A percentile compares a stretch with the other conserved stretches of the same genome.
phyloP scores from a whole-genome alignment of 2,113 vertebrate genomes.

The Dasypus novemcinctus region DNA sequence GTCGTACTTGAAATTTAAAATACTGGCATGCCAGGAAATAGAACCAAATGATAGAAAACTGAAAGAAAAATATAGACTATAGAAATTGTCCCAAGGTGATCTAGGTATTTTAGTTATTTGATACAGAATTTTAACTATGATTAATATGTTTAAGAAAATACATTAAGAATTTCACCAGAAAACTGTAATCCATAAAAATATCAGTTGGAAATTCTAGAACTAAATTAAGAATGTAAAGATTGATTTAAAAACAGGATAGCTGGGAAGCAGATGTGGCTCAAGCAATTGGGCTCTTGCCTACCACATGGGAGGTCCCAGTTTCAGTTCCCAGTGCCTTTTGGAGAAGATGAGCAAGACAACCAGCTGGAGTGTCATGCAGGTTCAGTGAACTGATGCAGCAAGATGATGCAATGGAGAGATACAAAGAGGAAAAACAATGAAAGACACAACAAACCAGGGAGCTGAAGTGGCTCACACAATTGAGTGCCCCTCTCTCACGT shows the following conservation, averaged over 20 bases:
- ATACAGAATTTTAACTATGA: background rate
- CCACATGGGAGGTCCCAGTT: no score
- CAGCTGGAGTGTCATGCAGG: no score
- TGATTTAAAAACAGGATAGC: background rate
- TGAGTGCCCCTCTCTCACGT: no score
- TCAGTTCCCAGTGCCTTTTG: no score
- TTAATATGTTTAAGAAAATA: background rate
- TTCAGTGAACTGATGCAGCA: no score
- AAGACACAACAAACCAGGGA: no score
- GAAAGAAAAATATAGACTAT: background rate
- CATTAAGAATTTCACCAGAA: background rate
- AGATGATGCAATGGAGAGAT: no score
- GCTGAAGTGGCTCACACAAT: no score
- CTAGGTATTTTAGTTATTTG: background rate
- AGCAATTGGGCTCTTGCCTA: no score
- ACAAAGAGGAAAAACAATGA: no score
- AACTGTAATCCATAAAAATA: background rate
- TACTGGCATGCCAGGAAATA: background rate
- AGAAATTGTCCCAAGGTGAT: background rate
- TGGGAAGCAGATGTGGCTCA: no score
- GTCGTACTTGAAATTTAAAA: background rate
- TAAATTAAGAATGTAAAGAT: background rate
- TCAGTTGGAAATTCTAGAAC: background rate
- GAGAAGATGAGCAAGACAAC: no score
- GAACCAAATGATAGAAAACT: background rate